Evolutionary conservation across 2,797 vertebrate species (phyloP).

Genomic region (Paguma larvata): DNA sequence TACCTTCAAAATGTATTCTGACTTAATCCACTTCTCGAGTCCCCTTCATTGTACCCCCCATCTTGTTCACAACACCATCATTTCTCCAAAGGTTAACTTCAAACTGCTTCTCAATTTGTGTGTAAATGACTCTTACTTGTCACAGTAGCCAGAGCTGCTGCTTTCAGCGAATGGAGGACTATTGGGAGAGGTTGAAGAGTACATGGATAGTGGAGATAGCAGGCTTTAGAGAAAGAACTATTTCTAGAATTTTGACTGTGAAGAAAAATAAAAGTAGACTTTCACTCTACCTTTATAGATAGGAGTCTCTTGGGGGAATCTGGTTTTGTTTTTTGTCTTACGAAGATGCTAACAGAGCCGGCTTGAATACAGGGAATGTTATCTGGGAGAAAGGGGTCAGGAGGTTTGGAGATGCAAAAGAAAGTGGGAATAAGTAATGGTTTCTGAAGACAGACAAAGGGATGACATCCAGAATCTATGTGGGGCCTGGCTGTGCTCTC

Average conservation of each 20-base stretch:
- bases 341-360: not conserved
- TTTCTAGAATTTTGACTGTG: not conserved
- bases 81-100: not conserved
- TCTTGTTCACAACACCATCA: too few species aligned
- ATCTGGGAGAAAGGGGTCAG: not conserved
- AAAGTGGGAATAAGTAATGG: not conserved
- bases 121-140: not conserved
- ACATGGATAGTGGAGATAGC: not conserved
- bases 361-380: not conserved
- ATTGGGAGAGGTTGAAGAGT: not conserved
- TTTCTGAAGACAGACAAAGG: not conserved
- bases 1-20: not conserved
- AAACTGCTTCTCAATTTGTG: not conserved
- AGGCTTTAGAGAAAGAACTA: not conserved
- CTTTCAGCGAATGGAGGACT: not conserved
- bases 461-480: not conserved
- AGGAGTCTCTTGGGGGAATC: not conserved
- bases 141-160: not conserved
- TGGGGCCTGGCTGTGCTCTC: fast-evolving
- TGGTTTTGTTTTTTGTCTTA: not conserved
- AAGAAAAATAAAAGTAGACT: not conserved
- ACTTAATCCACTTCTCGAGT: not conserved
- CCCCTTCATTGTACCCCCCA: not conserved
- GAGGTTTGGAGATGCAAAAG: not conserved
- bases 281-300: not conserved